A percentile compares a stretch with the other conserved stretches of the same genome.
phyloP scores from a whole-genome alignment of 1,140 invertebrate species.

The Probaryconus sp. region DNA sequence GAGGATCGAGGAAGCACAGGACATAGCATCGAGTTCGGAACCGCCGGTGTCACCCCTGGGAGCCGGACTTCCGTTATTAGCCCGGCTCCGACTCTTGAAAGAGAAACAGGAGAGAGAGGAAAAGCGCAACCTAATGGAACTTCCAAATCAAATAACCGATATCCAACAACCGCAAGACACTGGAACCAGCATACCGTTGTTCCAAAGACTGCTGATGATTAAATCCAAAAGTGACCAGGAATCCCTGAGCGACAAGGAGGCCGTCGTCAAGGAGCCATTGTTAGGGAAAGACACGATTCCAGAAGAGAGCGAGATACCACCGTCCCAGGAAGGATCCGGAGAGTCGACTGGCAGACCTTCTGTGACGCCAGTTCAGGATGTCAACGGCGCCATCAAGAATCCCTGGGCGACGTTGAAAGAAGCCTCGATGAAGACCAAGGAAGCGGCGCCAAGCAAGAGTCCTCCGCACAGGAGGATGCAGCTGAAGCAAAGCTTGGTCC shows the following conservation, averaged over 20 bases:
- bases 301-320: slow-evolving; percentile 56
- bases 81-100: slow-evolving; percentile 87
- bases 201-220: slow-evolving; percentile 87
- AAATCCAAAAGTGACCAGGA: slow-evolving; percentile 84
- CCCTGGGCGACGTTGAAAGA: slow-evolving; percentile 76
- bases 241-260: slow-evolving; percentile 60
- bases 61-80: slow-evolving; percentile 88
- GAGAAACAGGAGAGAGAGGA: slow-evolving; percentile 88
- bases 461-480: slow-evolving; percentile 63
- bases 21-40: slow-evolving; percentile 54
- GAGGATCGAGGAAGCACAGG: slow-evolving; percentile 70
- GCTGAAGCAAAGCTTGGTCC: slow-evolving; percentile 66
- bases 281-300: slow-evolving; percentile 63
- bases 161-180: slow-evolving; percentile 54
- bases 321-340: slow-evolving; percentile 27
- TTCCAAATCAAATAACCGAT: slow-evolving; percentile 62
- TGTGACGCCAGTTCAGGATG: neutral
- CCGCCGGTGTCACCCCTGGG: slow-evolving; percentile 83
- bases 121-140: slow-evolving; percentile 79
- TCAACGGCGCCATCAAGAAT: slow-evolving; percentile 63
- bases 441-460: slow-evolving; percentile 58
- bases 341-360: neutral
- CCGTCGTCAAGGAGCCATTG: slow-evolving; percentile 66
- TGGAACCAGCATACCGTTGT: slow-evolving; percentile 82
- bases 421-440: slow-evolving; percentile 70